phyloP scores from a whole-genome alignment of 1,140 invertebrate species.

The Eupristina koningsbergeri region DNA sequence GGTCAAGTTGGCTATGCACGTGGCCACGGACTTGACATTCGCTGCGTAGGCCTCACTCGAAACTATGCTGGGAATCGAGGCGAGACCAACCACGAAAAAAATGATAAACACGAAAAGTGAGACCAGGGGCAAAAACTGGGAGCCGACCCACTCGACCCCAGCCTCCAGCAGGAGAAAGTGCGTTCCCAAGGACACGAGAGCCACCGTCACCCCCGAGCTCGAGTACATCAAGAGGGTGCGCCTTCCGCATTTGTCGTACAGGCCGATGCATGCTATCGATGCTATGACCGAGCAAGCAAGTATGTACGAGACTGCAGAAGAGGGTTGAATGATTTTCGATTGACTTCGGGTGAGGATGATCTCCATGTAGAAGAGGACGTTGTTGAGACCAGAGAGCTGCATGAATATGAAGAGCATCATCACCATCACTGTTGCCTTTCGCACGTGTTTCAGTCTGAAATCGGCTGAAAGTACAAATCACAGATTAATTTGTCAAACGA shows the following conservation, averaged over 20 bases:
- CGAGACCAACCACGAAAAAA: constrained; percentile 74
- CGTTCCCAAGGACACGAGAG: constrained; percentile 74
- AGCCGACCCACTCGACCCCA: constrained; percentile 62
- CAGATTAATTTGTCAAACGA: neutral
- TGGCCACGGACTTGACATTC: constrained; percentile 79
- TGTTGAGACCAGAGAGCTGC: constrained; percentile 84
- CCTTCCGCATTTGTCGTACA: constrained; percentile 79
- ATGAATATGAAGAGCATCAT: constrained; percentile 81
- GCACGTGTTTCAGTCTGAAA: constrained; percentile 49
- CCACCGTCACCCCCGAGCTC: constrained; percentile 72
- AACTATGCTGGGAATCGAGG: constrained; percentile 81
- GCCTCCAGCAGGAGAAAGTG: constrained; percentile 77
- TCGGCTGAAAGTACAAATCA: constrained; percentile 6
- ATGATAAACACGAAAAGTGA: constrained; percentile 50
- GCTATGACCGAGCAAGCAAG: constrained; percentile 73
- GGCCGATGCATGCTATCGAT: constrained; percentile 75
- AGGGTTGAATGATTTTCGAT: constrained; percentile 65
- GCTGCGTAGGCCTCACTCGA: constrained; percentile 83
- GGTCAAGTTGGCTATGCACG: constrained; percentile 79
- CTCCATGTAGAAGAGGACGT: constrained; percentile 83
- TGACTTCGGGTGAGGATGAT: constrained; percentile 79
- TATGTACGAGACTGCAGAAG: constrained; percentile 78
- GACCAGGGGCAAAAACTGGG: constrained; percentile 55
- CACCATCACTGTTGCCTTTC: constrained; percentile 78
- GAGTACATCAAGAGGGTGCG: constrained; percentile 79